phyloP scores from a whole-genome alignment of 2,797 vertebrate species.

The Catostomus latipinnis region DNA sequence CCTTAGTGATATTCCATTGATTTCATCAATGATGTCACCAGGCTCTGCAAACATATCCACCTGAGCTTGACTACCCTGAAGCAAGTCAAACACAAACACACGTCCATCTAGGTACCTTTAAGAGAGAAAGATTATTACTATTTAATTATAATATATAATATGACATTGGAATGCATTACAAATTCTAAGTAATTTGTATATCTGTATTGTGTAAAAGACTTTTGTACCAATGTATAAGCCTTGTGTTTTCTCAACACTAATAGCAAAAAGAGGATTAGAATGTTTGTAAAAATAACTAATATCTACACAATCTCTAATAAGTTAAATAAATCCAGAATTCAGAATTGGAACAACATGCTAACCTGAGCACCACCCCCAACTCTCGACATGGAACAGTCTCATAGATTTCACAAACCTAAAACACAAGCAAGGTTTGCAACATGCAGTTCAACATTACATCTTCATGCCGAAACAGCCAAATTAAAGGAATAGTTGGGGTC shows the following conservation, averaged over 20 bases:
- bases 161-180: neutral
- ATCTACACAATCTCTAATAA: neutral
- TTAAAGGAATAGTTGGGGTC: no score
- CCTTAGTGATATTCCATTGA: constrained; percentile 82
- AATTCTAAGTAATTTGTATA: no score
- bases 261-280: neutral
- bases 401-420: constrained; percentile 79
- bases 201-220: neutral
- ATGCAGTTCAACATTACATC: constrained; percentile 28
- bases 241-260: neutral
- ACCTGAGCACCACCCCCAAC: constrained; percentile 82
- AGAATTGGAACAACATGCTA: constrained; percentile 28
- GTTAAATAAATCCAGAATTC: constrained; percentile 14
- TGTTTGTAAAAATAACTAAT: no score
- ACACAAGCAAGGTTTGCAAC: constrained; percentile 48
- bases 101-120: constrained; percentile 79
- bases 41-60: constrained; percentile 76
- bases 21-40: constrained; percentile 84
- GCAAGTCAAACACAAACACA: constrained; percentile 79
- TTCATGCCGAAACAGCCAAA: neutral
- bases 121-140: neutral
- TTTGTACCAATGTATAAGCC: no score
- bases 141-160: neutral
- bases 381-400: constrained; percentile 78
- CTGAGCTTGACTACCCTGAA: constrained; percentile 78